These are phyloP conservation scores for Melanaphis sacchari DNA, from an alignment of 1,140 invertebrate species.

Conservation along the genomic window DNA sequence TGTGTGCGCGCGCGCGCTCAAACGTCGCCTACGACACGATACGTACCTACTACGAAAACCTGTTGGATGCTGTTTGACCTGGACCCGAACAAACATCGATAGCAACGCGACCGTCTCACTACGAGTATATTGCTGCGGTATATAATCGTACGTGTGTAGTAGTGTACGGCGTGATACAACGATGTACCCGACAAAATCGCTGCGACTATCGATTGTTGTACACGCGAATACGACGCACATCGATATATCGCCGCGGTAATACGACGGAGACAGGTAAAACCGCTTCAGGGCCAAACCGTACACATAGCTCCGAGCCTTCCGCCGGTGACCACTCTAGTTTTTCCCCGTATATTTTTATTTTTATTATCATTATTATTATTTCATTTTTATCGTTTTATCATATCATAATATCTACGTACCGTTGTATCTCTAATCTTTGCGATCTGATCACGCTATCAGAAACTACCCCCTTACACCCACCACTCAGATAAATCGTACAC, in stretches of 20 bases:
- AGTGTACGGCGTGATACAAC: not conserved
- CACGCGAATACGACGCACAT: not conserved
- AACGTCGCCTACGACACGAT: constrained; percentile 37
- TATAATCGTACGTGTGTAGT: not conserved
- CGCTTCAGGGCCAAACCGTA: constrained; percentile 53
- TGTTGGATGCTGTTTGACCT: constrained; percentile 50
- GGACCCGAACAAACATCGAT: constrained; percentile 44
- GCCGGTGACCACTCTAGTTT: constrained; percentile 53
- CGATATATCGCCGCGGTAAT: not conserved
- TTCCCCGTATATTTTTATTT: constrained; percentile 4
- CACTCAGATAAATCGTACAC: not conserved
- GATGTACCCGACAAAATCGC: not conserved
- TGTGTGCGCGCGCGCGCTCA: not conserved
- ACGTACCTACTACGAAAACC: constrained; percentile 39
- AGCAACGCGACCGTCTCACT: not conserved
- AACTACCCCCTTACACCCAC: not conserved
- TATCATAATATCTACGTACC: not conserved
- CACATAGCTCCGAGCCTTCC: constrained; percentile 57
- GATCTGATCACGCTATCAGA: not conserved
- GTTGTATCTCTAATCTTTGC: too few species aligned
- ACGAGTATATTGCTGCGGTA: not conserved
- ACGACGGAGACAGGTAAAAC: constrained; percentile 41
- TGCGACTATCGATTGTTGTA: not conserved
- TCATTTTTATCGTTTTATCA: not conserved
- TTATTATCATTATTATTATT: not conserved